Percentiles rank a stretch among this genome's conserved stretches.
Conservation (phyloP, 2,113 vertebrate species). For the Stictonetta naevosa region DNA sequence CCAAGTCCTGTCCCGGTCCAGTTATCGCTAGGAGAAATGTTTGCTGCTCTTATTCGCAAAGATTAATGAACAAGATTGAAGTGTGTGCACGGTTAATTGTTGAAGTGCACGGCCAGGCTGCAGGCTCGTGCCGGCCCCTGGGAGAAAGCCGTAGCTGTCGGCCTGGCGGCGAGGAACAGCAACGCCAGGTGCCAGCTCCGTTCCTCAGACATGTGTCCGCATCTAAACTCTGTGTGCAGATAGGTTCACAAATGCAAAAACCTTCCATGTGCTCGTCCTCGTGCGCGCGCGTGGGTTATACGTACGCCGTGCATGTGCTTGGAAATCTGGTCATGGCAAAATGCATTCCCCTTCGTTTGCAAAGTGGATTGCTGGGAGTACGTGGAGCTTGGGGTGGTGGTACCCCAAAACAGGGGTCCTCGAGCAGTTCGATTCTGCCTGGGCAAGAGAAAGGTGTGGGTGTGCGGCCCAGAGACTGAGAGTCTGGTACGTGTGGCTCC, state of each 20-base stretch:
- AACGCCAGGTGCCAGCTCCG: neutral
- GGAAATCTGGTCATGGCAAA: neutral
- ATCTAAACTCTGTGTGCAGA: neutral
- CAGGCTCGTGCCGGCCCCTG: neutral
- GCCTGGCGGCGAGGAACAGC: neutral
- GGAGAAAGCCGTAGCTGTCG: neutral
- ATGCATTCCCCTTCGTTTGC: neutral
- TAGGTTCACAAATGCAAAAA: neutral
- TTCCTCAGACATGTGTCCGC: neutral
- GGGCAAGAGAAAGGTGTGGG: neutral
- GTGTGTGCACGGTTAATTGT: neutral
- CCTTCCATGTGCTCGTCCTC: neutral
- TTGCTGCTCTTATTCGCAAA: neutral
- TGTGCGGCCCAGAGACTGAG: neutral
- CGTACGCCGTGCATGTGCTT: neutral
- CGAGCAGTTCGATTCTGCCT: neutral
- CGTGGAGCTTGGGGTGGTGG: neutral
- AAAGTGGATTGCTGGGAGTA: neutral
- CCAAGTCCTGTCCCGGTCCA: conserved; percentile 48
- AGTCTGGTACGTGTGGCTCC: neutral
- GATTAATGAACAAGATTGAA: neutral
- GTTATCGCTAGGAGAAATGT: neutral
- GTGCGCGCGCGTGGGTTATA: neutral
- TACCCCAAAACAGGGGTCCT: neutral
- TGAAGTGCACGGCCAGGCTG: neutral